phyloP scores from a whole-genome alignment of 2,888 invertebrate species.

The Drosophila setosimentum region DNA sequence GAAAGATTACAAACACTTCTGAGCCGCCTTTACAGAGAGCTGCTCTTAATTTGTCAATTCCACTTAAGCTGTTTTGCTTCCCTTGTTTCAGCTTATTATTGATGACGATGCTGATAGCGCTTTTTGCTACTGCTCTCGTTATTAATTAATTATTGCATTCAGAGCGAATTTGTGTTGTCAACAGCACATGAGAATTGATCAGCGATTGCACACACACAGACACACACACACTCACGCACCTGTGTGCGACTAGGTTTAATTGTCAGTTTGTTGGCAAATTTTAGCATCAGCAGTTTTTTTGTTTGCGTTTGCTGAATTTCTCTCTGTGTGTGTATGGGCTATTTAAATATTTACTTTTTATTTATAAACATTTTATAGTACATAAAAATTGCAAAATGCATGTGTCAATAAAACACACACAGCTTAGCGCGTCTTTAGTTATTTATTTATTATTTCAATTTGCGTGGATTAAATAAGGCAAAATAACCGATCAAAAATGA shows the following conservation, averaged over 20 bases:
- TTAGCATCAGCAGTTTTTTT: conserved; percentile 19
- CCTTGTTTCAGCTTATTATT: conserved; percentile 30
- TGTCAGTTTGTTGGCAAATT: conserved; percentile 53
- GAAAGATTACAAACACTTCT: conserved; percentile 15
- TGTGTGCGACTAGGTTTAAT: conserved; percentile 35
- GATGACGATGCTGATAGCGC: conserved; percentile 55
- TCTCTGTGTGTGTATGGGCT: conserved; percentile 27
- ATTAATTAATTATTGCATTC: conserved; percentile 41
- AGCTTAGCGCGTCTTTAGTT: conserved; percentile 40
- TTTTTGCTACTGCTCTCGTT: conserved; percentile 29
- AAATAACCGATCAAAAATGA: conserved; percentile 21
- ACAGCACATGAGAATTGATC: conserved; percentile 68
- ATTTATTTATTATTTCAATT: conserved; percentile 15
- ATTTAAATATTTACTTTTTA: conserved; percentile 74
- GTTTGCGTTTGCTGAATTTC: conserved; percentile 20
- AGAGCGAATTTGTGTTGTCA: conserved; percentile 11
- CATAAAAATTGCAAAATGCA: conserved; percentile 65
- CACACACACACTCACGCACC: conserved; percentile 3
- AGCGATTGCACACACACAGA: conserved; percentile 40
- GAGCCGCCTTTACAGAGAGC: conserved; percentile 10
- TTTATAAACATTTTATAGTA: conserved; percentile 75
- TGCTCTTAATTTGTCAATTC: conserved; percentile 12
- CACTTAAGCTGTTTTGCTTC: conserved; percentile 21
- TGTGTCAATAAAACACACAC: conserved; percentile 62
- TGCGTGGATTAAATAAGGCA: conserved; percentile 16